phyloP scores from a whole-genome alignment of 23 tunicate species.

The Botrylloides violaceus region DNA sequence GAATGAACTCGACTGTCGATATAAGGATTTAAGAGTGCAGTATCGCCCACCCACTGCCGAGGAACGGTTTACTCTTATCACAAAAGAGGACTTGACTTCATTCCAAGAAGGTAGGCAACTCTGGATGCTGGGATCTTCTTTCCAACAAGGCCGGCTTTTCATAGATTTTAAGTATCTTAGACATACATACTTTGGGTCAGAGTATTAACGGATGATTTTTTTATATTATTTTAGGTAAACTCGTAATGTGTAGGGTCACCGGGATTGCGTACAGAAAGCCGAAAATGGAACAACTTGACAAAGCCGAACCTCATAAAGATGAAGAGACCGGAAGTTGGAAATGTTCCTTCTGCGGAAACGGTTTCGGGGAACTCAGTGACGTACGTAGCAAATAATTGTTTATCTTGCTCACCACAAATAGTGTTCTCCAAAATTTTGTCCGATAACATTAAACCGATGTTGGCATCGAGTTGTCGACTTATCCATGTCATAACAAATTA shows the following conservation, averaged over 20 bases:
- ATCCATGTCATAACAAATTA: too few species aligned
- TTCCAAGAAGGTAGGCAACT: conserved; percentile 75
- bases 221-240: conserved; percentile 30
- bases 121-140: too few species aligned
- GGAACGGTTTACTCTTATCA: conserved; percentile 74
- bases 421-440: too few species aligned
- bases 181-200: not conserved
- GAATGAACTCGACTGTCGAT: conserved; percentile 73
- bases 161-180: too few species aligned
- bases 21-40: conserved; percentile 72
- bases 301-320: conserved; percentile 80
- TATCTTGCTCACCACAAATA: too few species aligned
- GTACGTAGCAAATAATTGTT: too few species aligned
- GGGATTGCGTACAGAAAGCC: conserved; percentile 75
- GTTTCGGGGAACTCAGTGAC: conserved; percentile 79
- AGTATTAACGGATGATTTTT: not conserved
- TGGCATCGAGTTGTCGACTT: too few species aligned
- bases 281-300: conserved; percentile 66
- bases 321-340: conserved; percentile 81
- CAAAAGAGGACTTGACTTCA: conserved; percentile 45
- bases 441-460: too few species aligned
- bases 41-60: conserved; percentile 70
- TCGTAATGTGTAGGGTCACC: conserved; percentile 62
- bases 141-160: too few species aligned
- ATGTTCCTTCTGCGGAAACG: conserved; percentile 70